Evolutionary conservation across 2,113 vertebrate species (phyloP), one percentile per base, ranked within the genome.

Genomic region (Erythrocercus mccallii): DNA sequence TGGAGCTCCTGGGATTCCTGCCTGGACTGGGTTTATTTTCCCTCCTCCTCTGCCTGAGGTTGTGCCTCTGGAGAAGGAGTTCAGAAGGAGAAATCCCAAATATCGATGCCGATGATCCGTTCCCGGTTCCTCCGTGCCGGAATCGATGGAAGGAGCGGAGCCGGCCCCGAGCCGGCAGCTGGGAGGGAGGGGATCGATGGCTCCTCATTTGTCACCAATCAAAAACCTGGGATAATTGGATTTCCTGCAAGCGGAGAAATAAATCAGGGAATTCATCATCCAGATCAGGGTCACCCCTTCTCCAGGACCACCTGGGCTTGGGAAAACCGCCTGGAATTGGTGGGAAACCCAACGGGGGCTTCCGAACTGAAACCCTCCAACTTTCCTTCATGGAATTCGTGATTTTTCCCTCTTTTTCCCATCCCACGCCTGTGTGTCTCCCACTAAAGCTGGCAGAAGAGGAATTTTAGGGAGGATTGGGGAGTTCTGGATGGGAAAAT

Each of bases 261-360:
- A 74, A 94, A 91, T 25, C 56, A 79, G 33, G 35, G 54, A 95
- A 83, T 79, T 72, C 69, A 27, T 92, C 81, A 27, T 4, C 48
- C 10, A 6, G 48, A 40, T 70, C 60, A 51, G 1, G 23, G 74
- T 50, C 40, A 45, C 2, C 33, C 25, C 60, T 57, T 40, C 42
- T 66, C 30, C 76, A 9, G 73, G 47, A 44, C 16, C 54, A 16
- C 53, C 37, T 24, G 72, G 68, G 38, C 24, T 6, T 2, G 1
- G 64, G 50, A 70, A 84, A 91, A 35, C 30, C 56, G 2, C 33
- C 5, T 3, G 9, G 48, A 6, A 25, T 10, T 8, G 33, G 5
- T 19, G 77, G 38, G 33, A 65, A 68, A 50, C 10, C 8, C 6
- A 3, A 0, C 0, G 0, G 42, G 10, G 35, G 21, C 38, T 42